These are phyloP conservation scores for Etheostoma cragini DNA, from an alignment of 2,113 vertebrate species.

Conservation along the genomic window DNA sequence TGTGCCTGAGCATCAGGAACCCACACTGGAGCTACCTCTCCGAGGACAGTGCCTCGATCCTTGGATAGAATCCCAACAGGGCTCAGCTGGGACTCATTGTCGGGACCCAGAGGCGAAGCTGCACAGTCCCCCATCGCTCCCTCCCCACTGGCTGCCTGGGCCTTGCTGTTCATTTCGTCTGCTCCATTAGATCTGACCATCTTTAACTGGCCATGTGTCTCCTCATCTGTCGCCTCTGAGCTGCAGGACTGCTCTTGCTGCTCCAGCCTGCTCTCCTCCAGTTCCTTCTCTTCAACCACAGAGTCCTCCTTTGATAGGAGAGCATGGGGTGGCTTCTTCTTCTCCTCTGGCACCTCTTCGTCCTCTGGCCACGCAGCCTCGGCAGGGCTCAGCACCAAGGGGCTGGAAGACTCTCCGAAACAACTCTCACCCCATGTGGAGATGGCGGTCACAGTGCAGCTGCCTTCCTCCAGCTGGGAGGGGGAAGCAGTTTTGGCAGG, in stretches of 20 bases:
- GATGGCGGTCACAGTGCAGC: constrained; percentile 82
- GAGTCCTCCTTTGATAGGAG: constrained; percentile 95
- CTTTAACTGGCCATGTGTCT: constrained; percentile 77
- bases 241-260: constrained; percentile 87
- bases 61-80: constrained; percentile 87
- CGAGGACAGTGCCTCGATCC: constrained; percentile 90
- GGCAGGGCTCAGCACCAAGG: constrained; percentile 76
- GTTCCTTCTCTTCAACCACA: constrained; percentile 97
- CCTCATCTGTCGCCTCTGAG: constrained; percentile 82
- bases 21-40: constrained; percentile 95
- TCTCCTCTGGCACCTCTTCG: constrained; percentile 31
- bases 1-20: constrained; percentile 96
- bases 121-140: constrained; percentile 75
- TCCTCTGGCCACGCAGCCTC: constrained; percentile 68
- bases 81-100: constrained; percentile 88
- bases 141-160: constrained; percentile 61
- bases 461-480: constrained; percentile 86
- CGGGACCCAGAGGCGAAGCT: constrained; percentile 85
- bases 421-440: constrained; percentile 81
- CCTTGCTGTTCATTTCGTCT: constrained; percentile 62
- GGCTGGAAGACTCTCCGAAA: constrained; percentile 76
- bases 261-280: constrained; percentile 94
- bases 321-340: constrained; percentile 38
- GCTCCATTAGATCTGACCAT: neutral
- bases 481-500: constrained; percentile 72